phyloP scores from a whole-genome alignment of 2,888 invertebrate genomes.

The Eupeodes latifasciatus region DNA sequence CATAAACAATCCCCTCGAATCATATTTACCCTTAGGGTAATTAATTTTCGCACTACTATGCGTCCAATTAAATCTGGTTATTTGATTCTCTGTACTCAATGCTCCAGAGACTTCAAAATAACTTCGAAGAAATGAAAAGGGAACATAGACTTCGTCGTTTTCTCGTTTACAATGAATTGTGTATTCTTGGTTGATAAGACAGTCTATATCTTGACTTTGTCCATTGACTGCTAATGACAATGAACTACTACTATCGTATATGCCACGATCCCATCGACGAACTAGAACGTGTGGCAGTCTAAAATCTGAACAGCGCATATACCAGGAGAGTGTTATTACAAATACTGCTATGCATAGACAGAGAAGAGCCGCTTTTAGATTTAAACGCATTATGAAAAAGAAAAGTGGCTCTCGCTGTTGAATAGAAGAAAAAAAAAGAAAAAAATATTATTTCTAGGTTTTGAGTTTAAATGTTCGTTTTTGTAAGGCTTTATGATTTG shows the following conservation, averaged over 20 bases:
- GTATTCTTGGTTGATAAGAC: constrained; percentile 95
- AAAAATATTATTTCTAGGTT: too few species aligned
- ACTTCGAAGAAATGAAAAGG: constrained; percentile 95
- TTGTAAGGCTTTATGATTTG: too few species aligned
- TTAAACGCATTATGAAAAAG: constrained; percentile 90
- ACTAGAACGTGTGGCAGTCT: constrained; percentile 81
- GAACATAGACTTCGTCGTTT: constrained; percentile 94
- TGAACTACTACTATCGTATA: constrained; percentile 75
- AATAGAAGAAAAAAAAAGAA: not conserved
- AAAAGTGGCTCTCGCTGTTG: constrained; percentile 82
- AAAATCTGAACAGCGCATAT: constrained; percentile 90
- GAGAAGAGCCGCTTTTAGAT: constrained; percentile 90
- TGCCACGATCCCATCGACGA: constrained; percentile 80
- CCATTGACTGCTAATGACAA: constrained; percentile 69
- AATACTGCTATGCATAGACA: constrained; percentile 87
- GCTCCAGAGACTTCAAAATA: constrained; percentile 98
- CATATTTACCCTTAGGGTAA: constrained; percentile 94
- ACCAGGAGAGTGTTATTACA: constrained; percentile 89
- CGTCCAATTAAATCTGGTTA: constrained; percentile 96
- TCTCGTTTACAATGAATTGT: constrained; percentile 91
- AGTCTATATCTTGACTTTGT: constrained; percentile 89
- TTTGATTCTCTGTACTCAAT: constrained; percentile 83
- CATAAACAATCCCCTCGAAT: constrained; percentile 95
- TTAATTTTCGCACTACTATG: constrained; percentile 97
- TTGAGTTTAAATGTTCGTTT: too few species aligned